phyloP scores from a whole-genome alignment of 2,888 invertebrate genomes.

The Copidosoma aretas region DNA sequence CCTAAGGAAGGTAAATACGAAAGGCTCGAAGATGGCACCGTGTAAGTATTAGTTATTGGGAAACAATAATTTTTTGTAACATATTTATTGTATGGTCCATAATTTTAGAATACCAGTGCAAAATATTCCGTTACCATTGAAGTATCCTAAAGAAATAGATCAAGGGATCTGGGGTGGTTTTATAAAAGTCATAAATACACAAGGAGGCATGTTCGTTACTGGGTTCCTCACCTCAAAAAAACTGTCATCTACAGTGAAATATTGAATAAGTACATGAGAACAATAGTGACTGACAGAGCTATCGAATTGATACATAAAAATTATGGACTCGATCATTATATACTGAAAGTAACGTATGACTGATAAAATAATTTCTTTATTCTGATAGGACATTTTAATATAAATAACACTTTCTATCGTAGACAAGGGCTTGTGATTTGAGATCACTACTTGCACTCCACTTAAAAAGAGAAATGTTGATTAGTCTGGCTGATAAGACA shows the following conservation, averaged over 20 bases:
- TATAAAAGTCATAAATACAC: constrained; percentile 53
- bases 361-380: constrained; percentile 3
- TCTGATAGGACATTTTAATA: background rate
- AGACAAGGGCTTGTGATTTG: constrained; percentile 92
- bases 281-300: constrained; percentile 84
- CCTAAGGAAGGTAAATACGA: constrained; percentile 78
- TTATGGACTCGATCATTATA: constrained; percentile 93
- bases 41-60: constrained; percentile 21
- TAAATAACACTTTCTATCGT: constrained; percentile 47
- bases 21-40: constrained; percentile 62
- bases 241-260: constrained; percentile 90
- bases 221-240: constrained; percentile 82
- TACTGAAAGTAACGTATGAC: constrained; percentile 72
- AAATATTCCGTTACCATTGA: constrained; percentile 77
- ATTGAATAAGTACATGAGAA: constrained; percentile 81
- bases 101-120: constrained; percentile 70
- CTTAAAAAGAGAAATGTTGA: constrained; percentile 84
- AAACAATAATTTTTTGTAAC: constrained; percentile 7
- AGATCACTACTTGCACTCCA: constrained; percentile 83
- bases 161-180: constrained; percentile 89
- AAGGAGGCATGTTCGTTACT: constrained; percentile 81
- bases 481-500: constrained; percentile 70
- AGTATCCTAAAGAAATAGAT: constrained; percentile 80
- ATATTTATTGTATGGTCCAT: too few relatives aligned
- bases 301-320: constrained; percentile 85